These are phyloP conservation scores for Panopea generosa DNA, from an alignment of 2,888 invertebrate genomes.

Conservation along the genomic window DNA sequence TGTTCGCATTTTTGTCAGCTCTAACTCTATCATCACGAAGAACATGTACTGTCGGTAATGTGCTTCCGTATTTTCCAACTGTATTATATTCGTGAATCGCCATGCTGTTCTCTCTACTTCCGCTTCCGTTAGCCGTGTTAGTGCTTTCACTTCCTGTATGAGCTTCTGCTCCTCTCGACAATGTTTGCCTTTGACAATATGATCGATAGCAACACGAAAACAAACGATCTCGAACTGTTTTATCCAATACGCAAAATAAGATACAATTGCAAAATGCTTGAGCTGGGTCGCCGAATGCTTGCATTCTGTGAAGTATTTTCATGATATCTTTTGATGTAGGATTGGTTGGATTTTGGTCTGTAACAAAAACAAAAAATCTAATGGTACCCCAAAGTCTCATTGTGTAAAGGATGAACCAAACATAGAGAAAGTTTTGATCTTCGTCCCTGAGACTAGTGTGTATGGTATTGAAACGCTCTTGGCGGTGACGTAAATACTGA, in stretches of 20 bases:
- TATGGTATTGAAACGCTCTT: slow-evolving; percentile 8
- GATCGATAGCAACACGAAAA: too few relatives aligned
- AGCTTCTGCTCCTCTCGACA: too few relatives aligned
- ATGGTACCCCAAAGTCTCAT: slow-evolving; percentile 61
- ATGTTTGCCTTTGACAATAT: too few relatives aligned
- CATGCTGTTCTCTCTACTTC: too few relatives aligned
- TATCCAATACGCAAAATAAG: slow-evolving; percentile 59
- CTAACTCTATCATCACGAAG: too few relatives aligned
- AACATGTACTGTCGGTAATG: too few relatives aligned
- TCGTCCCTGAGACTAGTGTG: slow-evolving; percentile 44
- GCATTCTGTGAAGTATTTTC: slow-evolving; percentile 36
- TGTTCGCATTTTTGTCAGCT: too few relatives aligned
- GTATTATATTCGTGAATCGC: too few relatives aligned
- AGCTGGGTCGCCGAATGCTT: slow-evolving; percentile 57
- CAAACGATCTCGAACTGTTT: slow-evolving; percentile 18
- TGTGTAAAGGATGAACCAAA: slow-evolving; percentile 53
- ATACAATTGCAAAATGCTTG: slow-evolving; percentile 59
- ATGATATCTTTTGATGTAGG: background rate
- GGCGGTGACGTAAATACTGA: slow-evolving; percentile 7
- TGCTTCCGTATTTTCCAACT: too few relatives aligned
- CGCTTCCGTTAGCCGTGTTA: too few relatives aligned
- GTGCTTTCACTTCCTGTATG: too few relatives aligned
- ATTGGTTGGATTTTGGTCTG: too few relatives aligned
- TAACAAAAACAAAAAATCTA: slow-evolving; percentile 29
- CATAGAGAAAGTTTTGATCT: slow-evolving; percentile 54